Conservation (phyloP, 2,888 invertebrate genomes). For the Pandemis cinnamomeana region DNA sequence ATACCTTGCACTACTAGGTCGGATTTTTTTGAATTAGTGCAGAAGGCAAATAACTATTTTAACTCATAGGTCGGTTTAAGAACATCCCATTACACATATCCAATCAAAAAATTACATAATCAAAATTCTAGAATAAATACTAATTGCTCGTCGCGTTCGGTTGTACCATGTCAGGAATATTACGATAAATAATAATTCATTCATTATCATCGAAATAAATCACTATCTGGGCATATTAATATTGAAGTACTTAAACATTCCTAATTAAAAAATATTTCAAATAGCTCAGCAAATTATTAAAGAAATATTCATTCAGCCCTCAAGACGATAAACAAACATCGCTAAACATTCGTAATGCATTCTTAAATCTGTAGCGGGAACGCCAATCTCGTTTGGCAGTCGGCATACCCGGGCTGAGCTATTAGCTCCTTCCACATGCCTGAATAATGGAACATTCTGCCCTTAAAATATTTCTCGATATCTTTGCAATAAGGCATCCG, state of each 20-base stretch:
- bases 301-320: conserved; percentile 15
- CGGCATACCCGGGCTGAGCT: conserved; percentile 56
- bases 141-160: too few relatives aligned
- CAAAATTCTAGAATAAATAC: too few relatives aligned
- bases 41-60: too few relatives aligned
- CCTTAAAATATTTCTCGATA: conserved; percentile 66
- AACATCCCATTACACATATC: too few relatives aligned
- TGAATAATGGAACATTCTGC: conserved; percentile 72
- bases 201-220: not conserved
- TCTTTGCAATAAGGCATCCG: conserved; percentile 54
- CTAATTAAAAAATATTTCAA: conserved; percentile 22
- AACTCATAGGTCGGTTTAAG: too few relatives aligned
- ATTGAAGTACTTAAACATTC: not conserved
- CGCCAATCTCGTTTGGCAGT: conserved; percentile 59
- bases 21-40: too few relatives aligned
- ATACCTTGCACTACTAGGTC: too few relatives aligned
- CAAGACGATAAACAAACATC: conserved; percentile 37
- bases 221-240: not conserved
- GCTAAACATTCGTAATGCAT: conserved; percentile 54
- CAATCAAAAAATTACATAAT: too few relatives aligned
- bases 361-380: conserved; percentile 54
- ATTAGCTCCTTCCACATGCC: conserved; percentile 61
- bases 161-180: too few relatives aligned
- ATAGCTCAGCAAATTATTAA: conserved; percentile 24
- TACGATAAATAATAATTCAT: too few relatives aligned